Evolutionary conservation across 2,797 vertebrate genomes (phyloP).

Genomic region (Hydrolagus colliei): DNA sequence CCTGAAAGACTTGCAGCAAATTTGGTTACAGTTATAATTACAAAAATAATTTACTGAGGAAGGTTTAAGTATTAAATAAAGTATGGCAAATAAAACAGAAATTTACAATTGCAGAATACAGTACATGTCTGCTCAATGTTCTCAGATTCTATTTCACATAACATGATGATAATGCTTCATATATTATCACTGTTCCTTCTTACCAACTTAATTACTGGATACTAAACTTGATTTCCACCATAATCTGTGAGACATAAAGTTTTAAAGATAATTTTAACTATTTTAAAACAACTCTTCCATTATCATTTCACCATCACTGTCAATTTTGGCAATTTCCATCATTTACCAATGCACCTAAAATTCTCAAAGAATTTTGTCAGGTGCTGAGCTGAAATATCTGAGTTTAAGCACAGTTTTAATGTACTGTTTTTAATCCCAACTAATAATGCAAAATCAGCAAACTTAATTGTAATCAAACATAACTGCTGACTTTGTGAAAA

Average conservation of each 20-base stretch:
- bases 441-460: conserved; percentile 2
- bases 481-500: background rate
- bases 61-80: background rate
- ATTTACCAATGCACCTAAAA: background rate
- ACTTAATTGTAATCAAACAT: background rate
- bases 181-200: background rate
- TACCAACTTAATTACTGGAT: background rate
- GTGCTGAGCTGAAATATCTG: background rate
- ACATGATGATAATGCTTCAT: background rate
- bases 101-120: too few relatives aligned
- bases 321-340: background rate
- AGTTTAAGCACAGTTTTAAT: background rate
- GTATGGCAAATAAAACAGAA: background rate
- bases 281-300: background rate
- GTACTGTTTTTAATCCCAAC: background rate
- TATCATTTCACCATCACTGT: background rate
- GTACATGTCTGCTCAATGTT: too few relatives aligned
- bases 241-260: background rate
- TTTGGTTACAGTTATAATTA: background rate
- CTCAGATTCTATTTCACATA: too few relatives aligned
- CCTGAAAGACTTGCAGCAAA: background rate
- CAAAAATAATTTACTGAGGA: background rate
- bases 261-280: background rate
- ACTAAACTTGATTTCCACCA: background rate
- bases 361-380: background rate